These are phyloP conservation scores for Thelaira solivaga DNA, from an alignment of 2,888 invertebrate genomes.

Conservation along the genomic window DNA sequence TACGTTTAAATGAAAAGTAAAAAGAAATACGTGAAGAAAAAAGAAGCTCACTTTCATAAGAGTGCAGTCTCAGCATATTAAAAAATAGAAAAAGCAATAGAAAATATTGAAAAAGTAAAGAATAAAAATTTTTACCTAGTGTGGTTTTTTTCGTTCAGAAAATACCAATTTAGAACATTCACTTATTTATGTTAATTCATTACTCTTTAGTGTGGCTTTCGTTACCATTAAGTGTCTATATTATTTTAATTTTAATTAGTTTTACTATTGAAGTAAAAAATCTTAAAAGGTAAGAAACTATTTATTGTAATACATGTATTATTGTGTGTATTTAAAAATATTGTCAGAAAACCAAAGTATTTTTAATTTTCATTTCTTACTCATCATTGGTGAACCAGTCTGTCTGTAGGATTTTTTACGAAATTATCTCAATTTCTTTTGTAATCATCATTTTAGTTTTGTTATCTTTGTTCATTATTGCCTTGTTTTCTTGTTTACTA, in stretches of 20 bases:
- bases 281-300: conserved; percentile 28
- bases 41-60: neutral
- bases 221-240: conserved; percentile 13
- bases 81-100: neutral
- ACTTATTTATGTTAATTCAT: neutral
- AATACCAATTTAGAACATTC: conserved; percentile 20
- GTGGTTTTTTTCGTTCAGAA: conserved; percentile 5
- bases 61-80: neutral
- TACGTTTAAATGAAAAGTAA: conserved; percentile 7
- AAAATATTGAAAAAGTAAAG: neutral
- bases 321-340: neutral
- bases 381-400: conserved; percentile 37
- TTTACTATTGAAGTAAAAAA: neutral
- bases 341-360: neutral
- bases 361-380: neutral
- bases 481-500: conserved; percentile 21
- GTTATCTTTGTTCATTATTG: neutral
- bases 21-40: neutral
- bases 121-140: conserved; percentile 18
- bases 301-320: neutral
- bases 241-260: neutral
- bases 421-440: conserved; percentile 22
- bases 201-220: conserved; percentile 13
- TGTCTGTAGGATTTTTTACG: neutral
- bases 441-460: neutral